A percentile compares a stretch with the other conserved stretches of the same genome.
Conservation (phyloP, 1,140 invertebrate species). For the Pentalonia nigronervosa region DNA sequence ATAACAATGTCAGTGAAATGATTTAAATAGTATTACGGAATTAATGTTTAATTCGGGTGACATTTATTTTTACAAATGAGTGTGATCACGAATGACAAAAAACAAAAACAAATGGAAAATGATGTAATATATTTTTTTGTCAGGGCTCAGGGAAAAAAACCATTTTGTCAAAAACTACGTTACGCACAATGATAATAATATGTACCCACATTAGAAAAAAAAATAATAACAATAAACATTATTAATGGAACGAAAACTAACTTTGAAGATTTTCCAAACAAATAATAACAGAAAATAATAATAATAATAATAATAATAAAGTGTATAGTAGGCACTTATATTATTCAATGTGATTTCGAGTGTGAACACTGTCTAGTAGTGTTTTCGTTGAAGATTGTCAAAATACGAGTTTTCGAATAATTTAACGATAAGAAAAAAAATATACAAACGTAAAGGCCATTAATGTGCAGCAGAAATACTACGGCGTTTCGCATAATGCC, state of each 20-base stretch:
- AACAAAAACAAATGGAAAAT: neutral
- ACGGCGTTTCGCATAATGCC: neutral
- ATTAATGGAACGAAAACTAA: neutral
- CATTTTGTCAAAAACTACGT: neutral
- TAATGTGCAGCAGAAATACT: neutral
- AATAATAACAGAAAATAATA: neutral
- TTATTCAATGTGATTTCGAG: constrained; percentile 8
- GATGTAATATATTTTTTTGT: neutral
- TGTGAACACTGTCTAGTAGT: neutral
- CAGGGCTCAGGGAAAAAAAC: neutral
- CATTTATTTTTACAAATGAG: neutral
- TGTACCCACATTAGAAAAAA: neutral
- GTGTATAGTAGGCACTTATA: neutral
- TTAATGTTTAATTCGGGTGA: neutral
- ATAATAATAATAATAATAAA: neutral
- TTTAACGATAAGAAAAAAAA: neutral
- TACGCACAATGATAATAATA: neutral
- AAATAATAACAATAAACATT: neutral
- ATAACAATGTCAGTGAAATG: neutral
- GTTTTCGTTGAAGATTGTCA: neutral
- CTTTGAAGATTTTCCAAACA: neutral
- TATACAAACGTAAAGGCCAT: neutral
- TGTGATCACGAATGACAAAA: neutral
- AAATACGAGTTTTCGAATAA: neutral
- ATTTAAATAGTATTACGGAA: neutral